Evolutionary conservation across 2,113 vertebrate species (phyloP), one percentile per base, ranked within the genome.

Genomic region (Pseudonaja textilis): DNA sequence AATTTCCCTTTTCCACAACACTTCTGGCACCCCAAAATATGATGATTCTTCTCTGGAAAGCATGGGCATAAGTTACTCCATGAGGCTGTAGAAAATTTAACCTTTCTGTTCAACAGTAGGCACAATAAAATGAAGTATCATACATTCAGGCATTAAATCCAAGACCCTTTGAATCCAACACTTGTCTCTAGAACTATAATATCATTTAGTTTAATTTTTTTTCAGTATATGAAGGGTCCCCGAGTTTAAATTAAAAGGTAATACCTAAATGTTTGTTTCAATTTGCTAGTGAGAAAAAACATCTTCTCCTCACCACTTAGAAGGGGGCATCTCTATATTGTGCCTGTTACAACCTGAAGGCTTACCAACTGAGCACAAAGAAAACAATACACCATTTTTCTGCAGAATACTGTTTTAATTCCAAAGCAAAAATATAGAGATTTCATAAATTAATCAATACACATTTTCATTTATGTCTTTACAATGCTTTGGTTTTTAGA

Each of bases 401-500:
- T 89, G 42, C 34, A 55, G 52, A 81, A 23, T 29, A 56, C 2
- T 47, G 26, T 59, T 90, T 92, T 93, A 90, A 93, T 93, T 93
- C 45, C 86, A 54, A 86, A 50, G 74, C 54, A 89, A 89, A 85
- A 85, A 42, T 50, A 87, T 90, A 64, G n/a, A 89, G 25, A 52
- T 87, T 90, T 69, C 9, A 56, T 81, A 64, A 93, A 39, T 69
- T n/a, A 85, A 89, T 59, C 55, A 85, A 1, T 47, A 64, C 12
- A 29, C 34, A 20, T 45, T 93, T 86, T 87, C 56, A 92, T 89
- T 42, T n/a, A 89, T 4, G 52, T 89, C 22, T 81, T 45, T n/a
- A 18, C n/a, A 88, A 88, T 45, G 39, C 42, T 90, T 85, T 90
- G 92, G 74, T 92, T 90, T 90, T 90, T 55, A 86, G 81, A 74